These are phyloP conservation scores for Coturnix japonica DNA, from an alignment of 2,113 vertebrate species.

Conservation along the genomic window DNA sequence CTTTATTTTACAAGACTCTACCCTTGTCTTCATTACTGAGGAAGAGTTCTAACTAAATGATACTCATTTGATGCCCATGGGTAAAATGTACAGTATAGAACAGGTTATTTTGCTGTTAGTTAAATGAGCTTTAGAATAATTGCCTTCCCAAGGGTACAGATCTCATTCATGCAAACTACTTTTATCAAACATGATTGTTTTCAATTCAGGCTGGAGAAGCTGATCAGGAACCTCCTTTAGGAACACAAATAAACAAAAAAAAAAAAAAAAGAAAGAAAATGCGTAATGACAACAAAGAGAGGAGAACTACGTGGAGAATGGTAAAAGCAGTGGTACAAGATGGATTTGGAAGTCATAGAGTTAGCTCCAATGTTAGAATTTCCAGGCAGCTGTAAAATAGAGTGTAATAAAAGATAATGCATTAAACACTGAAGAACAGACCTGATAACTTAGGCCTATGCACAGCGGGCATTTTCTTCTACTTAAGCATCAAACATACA, in stretches of 20 bases:
- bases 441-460: background rate
- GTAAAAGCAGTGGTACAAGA: background rate
- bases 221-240: background rate
- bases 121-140: background rate
- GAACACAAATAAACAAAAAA: background rate
- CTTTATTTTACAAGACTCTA: background rate
- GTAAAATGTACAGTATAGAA: background rate
- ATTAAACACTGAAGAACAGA: background rate
- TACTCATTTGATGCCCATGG: background rate
- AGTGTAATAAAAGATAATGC: background rate
- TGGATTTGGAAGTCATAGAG: background rate
- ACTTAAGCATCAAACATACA: background rate
- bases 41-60: background rate
- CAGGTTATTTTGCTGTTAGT: background rate
- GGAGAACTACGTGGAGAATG: background rate
- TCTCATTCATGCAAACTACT: background rate
- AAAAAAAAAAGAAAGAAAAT: background rate
- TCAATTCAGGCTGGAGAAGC: background rate
- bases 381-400: background rate
- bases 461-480: background rate
- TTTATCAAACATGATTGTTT: background rate
- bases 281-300: accelerated
- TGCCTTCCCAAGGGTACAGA: background rate
- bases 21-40: background rate
- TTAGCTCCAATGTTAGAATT: background rate